These are phyloP conservation scores for Melanargia galathea DNA, from an alignment of 2,888 invertebrate species.

Conservation along the genomic window DNA sequence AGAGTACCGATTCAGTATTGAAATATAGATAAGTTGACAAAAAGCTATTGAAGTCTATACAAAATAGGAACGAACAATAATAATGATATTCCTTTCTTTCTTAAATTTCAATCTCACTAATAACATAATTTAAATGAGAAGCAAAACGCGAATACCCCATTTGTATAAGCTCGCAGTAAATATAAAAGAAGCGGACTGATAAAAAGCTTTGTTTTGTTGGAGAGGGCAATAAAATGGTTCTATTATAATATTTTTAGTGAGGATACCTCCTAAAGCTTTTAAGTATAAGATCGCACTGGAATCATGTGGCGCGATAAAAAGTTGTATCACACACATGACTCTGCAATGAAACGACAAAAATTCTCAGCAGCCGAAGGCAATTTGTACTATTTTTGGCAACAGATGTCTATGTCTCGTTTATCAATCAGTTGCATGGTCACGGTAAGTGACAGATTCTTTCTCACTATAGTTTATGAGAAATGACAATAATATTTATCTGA, in stretches of 20 bases:
- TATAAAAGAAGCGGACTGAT: conserved; percentile 13
- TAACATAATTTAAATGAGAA: conserved; percentile 9
- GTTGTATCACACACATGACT: background rate
- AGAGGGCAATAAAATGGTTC: conserved; percentile 23
- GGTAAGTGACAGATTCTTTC: no score
- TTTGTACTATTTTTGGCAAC: no score
- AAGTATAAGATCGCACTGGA: background rate
- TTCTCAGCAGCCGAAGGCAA: background rate
- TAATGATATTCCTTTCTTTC: background rate
- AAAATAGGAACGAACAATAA: background rate
- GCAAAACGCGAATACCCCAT: conserved; percentile 5
- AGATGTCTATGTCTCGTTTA: no score
- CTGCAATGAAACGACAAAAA: background rate
- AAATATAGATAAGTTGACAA: no score
- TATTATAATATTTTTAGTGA: conserved; percentile 21
- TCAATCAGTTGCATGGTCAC: no score
- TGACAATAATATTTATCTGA: no score
- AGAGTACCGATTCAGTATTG: no score
- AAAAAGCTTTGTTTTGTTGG: conserved; percentile 17
- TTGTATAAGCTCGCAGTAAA: conserved; percentile 15
- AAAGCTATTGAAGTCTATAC: background rate
- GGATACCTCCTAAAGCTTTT: conserved; percentile 20
- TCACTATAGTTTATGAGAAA: no score
- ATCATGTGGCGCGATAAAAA: background rate
- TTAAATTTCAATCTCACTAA: background rate